Conservation (phyloP, 2,888 invertebrate genomes). For the Muschampia plurimacula region DNA sequence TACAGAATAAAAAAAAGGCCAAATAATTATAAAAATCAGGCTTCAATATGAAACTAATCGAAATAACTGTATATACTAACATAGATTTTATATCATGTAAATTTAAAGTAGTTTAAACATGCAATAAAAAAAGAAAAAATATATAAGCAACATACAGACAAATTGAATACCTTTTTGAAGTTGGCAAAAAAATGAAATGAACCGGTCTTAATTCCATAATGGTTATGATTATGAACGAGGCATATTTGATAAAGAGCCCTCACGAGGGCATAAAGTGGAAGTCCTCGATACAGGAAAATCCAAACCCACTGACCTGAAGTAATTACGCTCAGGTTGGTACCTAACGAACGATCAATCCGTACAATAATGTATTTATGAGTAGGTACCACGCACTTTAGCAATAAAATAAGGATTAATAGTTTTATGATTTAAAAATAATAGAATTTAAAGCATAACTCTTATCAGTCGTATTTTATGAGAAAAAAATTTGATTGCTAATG, state of each 20-base stretch:
- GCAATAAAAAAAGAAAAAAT: not conserved
- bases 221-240: conserved; percentile 21
- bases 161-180: no score
- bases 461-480: no score
- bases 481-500: no score
- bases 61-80: no score
- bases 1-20: no score
- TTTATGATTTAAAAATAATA: no score
- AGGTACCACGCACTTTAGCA: no score
- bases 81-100: not conserved
- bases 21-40: no score
- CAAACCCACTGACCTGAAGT: conserved; percentile 33
- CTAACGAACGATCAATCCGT: conserved; percentile 3
- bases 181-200: not conserved
- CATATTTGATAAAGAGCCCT: conserved; percentile 24
- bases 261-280: conserved; percentile 35
- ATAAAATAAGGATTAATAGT: no score
- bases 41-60: no score
- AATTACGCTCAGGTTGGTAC: conserved; percentile 35
- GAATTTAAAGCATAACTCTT: no score
- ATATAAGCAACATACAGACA: no score
- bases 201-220: not conserved
- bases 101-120: not conserved
- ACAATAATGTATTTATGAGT: conserved; percentile 24
- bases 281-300: conserved; percentile 36